phyloP scores from a whole-genome alignment of 1,140 invertebrate species.

The Apis cerana region DNA sequence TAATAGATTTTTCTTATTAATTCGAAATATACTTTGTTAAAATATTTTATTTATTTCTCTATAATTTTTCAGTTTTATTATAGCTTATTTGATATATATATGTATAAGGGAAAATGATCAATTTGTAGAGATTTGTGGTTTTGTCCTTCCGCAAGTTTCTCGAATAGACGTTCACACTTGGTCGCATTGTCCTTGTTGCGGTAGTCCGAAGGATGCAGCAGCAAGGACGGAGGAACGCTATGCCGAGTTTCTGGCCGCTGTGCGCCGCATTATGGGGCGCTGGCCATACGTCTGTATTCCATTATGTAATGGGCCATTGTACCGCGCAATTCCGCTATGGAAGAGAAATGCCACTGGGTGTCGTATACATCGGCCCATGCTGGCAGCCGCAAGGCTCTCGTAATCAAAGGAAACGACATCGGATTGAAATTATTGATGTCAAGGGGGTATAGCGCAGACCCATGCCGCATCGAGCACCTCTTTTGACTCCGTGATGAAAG shows the following conservation, averaged over 20 bases:
- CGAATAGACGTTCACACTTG: conserved; percentile 12
- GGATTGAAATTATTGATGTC: conserved; percentile 65
- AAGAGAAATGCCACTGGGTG: conserved; percentile 69
- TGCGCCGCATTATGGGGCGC: conserved; percentile 32
- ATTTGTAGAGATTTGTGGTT: neutral
- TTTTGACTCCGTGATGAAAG: neutral
- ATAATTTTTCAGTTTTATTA: no score
- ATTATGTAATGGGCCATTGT: conserved; percentile 75
- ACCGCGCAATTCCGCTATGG: conserved; percentile 57
- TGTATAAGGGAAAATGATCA: neutral
- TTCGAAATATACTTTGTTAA: no score
- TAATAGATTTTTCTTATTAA: no score
- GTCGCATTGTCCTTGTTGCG: conserved; percentile 24
- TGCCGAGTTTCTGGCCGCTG: conserved; percentile 31
- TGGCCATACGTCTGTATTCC: conserved; percentile 66
- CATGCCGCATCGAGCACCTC: neutral
- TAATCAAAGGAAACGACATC: conserved; percentile 72
- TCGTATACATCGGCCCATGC: conserved; percentile 55
- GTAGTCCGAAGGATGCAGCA: conserved; percentile 37
- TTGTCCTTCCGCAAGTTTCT: neutral
- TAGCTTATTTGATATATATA: neutral
- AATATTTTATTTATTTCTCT: no score
- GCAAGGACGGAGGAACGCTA: conserved; percentile 33
- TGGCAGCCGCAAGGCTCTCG: conserved; percentile 48
- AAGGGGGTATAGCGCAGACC: neutral